Conservation (phyloP, 2,113 vertebrate genomes). For the Phainopepla nitens region DNA sequence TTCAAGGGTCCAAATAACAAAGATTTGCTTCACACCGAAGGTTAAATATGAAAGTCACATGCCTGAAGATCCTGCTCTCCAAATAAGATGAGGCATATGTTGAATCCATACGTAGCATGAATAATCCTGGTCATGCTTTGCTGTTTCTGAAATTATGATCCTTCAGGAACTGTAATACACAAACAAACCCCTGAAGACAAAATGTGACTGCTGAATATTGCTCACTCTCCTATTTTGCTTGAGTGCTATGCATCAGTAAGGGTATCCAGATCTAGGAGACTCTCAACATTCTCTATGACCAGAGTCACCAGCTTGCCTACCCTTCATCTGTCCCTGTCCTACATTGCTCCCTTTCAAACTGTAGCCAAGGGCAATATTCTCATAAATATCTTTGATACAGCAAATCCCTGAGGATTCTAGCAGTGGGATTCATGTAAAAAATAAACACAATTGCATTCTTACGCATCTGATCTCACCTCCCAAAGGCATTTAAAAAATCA, state of each 20-base stretch:
- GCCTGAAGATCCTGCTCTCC: background rate
- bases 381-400: conserved; percentile 23
- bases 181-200: background rate
- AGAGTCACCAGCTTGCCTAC: background rate
- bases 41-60: background rate
- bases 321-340: conserved; percentile 2
- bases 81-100: background rate
- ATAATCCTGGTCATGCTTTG: background rate
- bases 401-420: conserved; percentile 19
- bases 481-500: background rate
- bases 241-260: background rate
- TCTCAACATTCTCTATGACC: background rate
- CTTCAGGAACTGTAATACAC: background rate
- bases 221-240: background rate
- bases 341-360: background rate
- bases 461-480: background rate
- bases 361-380: background rate
- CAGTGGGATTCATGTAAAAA: background rate
- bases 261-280: background rate
- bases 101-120: accelerated
- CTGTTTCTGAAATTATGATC: background rate
- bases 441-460: conserved; percentile 19
- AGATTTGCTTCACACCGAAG: background rate
- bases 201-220: background rate
- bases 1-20: background rate